Base-by-base conservation (phyloP, 2,888 invertebrate species). In the Lasioglossum villosulum region DNA sequence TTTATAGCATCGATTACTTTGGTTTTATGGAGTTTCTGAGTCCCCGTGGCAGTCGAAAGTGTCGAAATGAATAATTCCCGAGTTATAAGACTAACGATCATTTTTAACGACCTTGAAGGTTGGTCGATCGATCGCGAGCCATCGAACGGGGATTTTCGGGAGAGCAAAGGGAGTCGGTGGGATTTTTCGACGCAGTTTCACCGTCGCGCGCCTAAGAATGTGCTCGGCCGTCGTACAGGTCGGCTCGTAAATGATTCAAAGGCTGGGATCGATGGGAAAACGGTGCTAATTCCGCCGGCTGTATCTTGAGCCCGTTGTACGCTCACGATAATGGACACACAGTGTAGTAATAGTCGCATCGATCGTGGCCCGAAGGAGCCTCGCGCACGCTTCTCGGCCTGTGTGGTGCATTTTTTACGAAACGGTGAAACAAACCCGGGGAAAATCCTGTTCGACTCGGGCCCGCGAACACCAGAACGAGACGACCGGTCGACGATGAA, bases 161-260 rank as follows among this genome's bases (percentile, higher is more conserved):
- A 48, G 6, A 48, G 6, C 48, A 6, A 19, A 2, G 1, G 16
- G 48, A 6, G 6, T 19, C 6, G 48, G 48, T 6, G 52, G 23
- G 23, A 23, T 23, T 52, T 52, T 52, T 23, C 52, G 23, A 8
- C 23, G 52, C 52, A 8, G 23, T 59, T 27, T 27, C 27, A 16
- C 27, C 27, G 27, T 27, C 59, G 27, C 59, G 27, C 10, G n/a
- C 52, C n/a, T 75, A 66, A 78, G 82, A 78, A 42, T 74, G 76
- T 45, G 42, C 45, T 56, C 72, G 59, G 19, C 48, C 30, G 73
- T 66, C 71, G 75, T 74, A 79, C 34, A 68, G 75, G 74, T 45
- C 34, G 75, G 37, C 78, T 79, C 86, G 86, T 86, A 86, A 86
- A 86, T 86, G 86, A 86, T 86, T 86, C 86, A 86, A 48, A 70